A percentile compares a stretch with the other conserved stretches of the same genome.
Evolutionary conservation across 2,113 vertebrate species (phyloP).

Genomic region (Pachyramphus minor): DNA sequence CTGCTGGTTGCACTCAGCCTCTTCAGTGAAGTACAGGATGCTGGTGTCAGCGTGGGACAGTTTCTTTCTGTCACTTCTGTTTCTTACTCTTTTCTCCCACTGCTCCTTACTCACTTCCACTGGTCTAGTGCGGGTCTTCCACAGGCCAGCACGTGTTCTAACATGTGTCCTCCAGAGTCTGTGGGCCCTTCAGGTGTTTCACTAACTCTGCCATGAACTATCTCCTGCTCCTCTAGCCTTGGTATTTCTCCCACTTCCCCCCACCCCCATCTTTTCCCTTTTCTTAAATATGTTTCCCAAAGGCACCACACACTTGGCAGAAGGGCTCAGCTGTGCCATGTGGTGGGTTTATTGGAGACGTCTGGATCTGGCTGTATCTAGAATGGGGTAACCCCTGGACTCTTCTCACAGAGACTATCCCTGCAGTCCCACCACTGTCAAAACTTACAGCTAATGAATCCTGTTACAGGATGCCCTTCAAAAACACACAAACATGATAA

Average conservation of each 20-base stretch:
- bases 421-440: not conserved
- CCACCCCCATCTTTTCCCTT: too few relatives aligned
- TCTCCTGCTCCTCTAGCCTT: not conserved
- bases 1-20: not conserved
- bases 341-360: too few relatives aligned
- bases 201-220: not conserved
- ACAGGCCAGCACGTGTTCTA: too few relatives aligned
- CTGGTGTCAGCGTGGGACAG: too few relatives aligned
- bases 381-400: not conserved
- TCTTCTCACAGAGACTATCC: not conserved
- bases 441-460: not conserved
- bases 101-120: not conserved
- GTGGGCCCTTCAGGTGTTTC: rapidly evolving
- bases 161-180: rapidly evolving
- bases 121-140: not conserved
- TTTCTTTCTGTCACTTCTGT: not conserved
- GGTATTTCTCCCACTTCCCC: too few relatives aligned
- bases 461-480: not conserved
- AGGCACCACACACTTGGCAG: not conserved
- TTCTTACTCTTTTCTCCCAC: not conserved
- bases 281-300: not conserved
- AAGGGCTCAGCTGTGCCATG: not conserved
- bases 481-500: not conserved
- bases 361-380: not conserved
- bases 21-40: not conserved